Evolutionary conservation across 2,888 invertebrate species (phyloP).

Genomic region (Netelia melanura): DNA sequence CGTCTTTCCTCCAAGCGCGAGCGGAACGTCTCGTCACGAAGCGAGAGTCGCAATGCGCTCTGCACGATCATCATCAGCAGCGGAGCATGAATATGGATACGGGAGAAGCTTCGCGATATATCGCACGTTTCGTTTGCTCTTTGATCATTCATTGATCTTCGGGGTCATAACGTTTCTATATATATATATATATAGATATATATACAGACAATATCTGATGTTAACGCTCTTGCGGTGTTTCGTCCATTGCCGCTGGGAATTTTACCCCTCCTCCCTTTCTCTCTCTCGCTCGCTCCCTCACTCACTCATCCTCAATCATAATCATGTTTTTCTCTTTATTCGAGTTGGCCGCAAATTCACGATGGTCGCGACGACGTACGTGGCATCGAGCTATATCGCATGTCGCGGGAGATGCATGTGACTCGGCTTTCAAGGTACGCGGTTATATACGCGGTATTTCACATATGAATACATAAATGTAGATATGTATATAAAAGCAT

Average conservation of each 20-base stretch:
- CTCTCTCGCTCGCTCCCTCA: not conserved
- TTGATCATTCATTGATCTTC: constrained; percentile 83
- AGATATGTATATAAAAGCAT: not conserved
- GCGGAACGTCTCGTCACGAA: not conserved
- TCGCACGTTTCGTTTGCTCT: constrained; percentile 50
- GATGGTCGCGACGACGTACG: constrained; percentile 7
- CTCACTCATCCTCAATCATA: not conserved
- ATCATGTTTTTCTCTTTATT: too few relatives aligned
- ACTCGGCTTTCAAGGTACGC: constrained; percentile 9
- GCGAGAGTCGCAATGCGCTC: constrained; percentile 12
- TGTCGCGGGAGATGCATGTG: constrained; percentile 22
- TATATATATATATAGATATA: constrained; percentile 1
- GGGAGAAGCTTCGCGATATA: constrained; percentile 57
- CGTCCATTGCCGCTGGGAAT: not conserved
- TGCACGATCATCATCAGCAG: constrained; percentile 47
- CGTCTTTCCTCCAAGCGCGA: constrained; percentile 19
- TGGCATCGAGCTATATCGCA: constrained; percentile 35
- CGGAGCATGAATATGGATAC: constrained; percentile 67
- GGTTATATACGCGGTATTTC: too few relatives aligned
- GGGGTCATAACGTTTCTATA: constrained; percentile 75
- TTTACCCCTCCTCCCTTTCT: not conserved
- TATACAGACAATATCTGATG: constrained; percentile 9
- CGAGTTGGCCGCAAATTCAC: constrained; percentile 1
- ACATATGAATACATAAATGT: not conserved
- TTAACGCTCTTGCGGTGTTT: not conserved